These are phyloP conservation scores for Phasia obesa DNA, from an alignment of 2,888 invertebrate species.

Conservation along the genomic window DNA sequence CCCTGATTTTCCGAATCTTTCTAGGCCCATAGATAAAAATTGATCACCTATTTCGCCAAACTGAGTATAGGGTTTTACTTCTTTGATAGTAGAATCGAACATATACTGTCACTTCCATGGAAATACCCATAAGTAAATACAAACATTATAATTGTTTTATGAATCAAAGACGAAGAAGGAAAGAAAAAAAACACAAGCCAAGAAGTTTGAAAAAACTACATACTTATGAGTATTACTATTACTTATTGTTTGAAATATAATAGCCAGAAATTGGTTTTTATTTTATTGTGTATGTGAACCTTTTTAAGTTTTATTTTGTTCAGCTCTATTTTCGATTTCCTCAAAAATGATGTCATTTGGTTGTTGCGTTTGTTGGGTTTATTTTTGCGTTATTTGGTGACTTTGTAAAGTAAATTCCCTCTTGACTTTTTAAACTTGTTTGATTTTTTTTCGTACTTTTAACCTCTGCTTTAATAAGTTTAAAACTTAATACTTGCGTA, in stretches of 20 bases:
- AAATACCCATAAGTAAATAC: background rate
- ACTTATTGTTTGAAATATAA: background rate
- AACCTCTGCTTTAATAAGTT: conserved; percentile 33
- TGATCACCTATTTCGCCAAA: too few species aligned
- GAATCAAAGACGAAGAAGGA: background rate
- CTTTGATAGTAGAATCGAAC: too few species aligned
- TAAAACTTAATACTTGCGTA: background rate
- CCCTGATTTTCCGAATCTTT: too few species aligned
- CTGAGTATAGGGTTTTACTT: too few species aligned
- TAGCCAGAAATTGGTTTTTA: background rate
- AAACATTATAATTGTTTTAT: conserved; percentile 23
- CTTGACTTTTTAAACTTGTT: conserved; percentile 20
- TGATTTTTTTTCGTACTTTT: conserved; percentile 38
- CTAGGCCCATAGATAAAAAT: too few species aligned
- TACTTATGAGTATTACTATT: background rate
- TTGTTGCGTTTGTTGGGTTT: background rate
- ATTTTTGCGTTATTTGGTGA: conserved; percentile 12
- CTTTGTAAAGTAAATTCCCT: conserved; percentile 1
- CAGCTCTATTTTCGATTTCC: conserved; percentile 2
- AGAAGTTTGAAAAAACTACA: background rate
- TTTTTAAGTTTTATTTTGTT: conserved; percentile 11
- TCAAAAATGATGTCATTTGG: conserved; percentile 51
- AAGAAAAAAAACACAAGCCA: background rate
- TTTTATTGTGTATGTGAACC: background rate
- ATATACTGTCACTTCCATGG: too few species aligned